Percentiles rank a stretch among this genome's conserved stretches.
phyloP scores from a whole-genome alignment of 2,113 vertebrate genomes.

The Serilophus lunatus region DNA sequence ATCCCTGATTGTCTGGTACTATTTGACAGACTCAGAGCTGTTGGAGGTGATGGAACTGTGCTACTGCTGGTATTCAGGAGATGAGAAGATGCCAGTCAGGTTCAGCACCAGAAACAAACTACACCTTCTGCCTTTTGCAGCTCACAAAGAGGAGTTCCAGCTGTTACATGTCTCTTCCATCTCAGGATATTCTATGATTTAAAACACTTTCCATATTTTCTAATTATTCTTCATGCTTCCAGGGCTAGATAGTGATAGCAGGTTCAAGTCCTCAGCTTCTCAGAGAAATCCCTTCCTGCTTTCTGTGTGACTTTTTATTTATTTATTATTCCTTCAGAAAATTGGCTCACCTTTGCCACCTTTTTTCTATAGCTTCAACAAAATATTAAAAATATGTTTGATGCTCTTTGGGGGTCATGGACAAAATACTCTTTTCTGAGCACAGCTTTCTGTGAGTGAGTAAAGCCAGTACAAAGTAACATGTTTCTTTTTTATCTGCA shows the following conservation, averaged over 20 bases:
- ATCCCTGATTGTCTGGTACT: background rate
- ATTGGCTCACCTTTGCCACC: background rate
- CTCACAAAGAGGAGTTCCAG: background rate
- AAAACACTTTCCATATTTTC: background rate
- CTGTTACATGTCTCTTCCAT: background rate
- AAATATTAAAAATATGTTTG: background rate
- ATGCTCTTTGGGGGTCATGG: fast-evolving
- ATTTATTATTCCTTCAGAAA: background rate
- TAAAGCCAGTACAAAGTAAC: background rate
- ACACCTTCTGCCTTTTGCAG: background rate
- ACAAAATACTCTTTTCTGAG: background rate
- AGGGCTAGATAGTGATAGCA: background rate
- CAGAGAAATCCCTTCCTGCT: background rate
- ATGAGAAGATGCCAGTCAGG: background rate
- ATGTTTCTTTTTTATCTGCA: background rate
- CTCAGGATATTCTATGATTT: background rate
- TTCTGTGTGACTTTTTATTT: background rate
- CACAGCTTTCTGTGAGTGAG: background rate
- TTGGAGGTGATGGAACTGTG: background rate
- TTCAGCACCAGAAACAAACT: background rate
- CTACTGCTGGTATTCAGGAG: background rate
- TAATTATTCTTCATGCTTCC: background rate
- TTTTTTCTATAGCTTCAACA: background rate
- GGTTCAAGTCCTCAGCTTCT: background rate
- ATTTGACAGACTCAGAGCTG: background rate